These are phyloP conservation scores for Micromys minutus DNA, from an alignment of 2,113 vertebrate genomes.

Conservation along the genomic window DNA sequence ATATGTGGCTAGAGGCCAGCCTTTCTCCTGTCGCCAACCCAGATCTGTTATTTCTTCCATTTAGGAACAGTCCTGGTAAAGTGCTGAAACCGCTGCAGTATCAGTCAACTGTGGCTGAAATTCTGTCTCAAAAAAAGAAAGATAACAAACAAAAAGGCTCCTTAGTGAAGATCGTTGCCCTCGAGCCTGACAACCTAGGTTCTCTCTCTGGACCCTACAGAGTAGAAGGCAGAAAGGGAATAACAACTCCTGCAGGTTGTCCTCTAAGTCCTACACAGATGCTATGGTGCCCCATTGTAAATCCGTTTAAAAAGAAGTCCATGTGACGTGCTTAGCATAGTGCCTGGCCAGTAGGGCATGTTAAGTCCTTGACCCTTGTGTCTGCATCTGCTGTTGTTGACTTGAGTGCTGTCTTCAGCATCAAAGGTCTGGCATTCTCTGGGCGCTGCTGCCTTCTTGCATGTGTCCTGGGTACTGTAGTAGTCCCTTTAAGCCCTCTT, in stretches of 20 bases:
- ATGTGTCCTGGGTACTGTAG: background rate
- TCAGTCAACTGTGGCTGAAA: constrained; percentile 90
- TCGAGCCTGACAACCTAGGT: background rate
- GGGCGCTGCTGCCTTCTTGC: background rate
- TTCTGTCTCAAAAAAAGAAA: background rate
- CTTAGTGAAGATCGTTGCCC: background rate
- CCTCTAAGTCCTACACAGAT: background rate
- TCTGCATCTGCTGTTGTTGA: background rate
- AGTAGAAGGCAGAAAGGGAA: background rate
- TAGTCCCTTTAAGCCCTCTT: background rate
- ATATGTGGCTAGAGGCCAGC: background rate
- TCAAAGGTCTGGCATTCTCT: background rate
- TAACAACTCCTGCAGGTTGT: background rate
- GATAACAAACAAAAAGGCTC: background rate
- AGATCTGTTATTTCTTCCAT: constrained; percentile 54
- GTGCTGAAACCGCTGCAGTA: constrained; percentile 93
- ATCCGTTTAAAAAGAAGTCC: background rate
- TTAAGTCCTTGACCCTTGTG: background rate
- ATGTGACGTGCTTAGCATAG: background rate
- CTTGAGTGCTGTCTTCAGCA: background rate
- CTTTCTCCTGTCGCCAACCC: background rate
- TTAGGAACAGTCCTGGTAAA: constrained; percentile 93
- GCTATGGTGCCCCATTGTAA: no score
- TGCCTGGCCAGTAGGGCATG: no score
- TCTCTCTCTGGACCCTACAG: background rate